Conservation (phyloP, 2,113 vertebrate genomes). For the Dipodomys stephensi region DNA sequence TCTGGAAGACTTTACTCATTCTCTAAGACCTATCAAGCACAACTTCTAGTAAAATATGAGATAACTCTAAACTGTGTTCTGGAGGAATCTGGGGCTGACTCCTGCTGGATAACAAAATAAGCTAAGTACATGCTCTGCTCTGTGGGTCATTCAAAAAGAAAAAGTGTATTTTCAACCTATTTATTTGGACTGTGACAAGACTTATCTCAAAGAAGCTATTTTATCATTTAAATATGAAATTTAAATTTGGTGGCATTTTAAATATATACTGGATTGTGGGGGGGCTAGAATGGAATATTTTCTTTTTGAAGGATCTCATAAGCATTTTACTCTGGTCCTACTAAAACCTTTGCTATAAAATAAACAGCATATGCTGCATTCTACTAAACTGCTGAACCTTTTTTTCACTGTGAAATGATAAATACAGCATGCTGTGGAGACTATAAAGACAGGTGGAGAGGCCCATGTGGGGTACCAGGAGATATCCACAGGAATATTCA, state of each 20-base stretch:
- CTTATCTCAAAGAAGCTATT: neutral
- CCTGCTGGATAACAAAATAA: no score
- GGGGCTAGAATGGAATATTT: neutral
- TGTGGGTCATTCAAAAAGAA: neutral
- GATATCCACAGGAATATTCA: neutral
- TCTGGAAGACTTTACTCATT: neutral
- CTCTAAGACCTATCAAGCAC: neutral
- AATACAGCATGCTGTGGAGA: neutral
- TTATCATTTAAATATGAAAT: neutral
- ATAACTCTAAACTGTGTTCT: neutral
- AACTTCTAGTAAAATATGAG: neutral
- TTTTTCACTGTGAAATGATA: neutral
- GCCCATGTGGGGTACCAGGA: neutral
- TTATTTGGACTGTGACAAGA: neutral
- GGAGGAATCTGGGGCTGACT: neutral
- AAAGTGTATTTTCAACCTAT: neutral
- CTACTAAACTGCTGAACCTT: neutral
- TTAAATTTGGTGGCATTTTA: constrained; percentile 12
- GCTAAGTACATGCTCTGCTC: neutral
- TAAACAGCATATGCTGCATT: neutral
- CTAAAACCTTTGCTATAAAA: neutral
- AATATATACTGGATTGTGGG: neutral
- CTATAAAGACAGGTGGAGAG: neutral
- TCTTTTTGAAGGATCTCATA: neutral
- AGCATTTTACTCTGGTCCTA: constrained; percentile 6